Conservation (phyloP, 2,888 invertebrate species). For the Brachynemurus nebulosus region DNA sequence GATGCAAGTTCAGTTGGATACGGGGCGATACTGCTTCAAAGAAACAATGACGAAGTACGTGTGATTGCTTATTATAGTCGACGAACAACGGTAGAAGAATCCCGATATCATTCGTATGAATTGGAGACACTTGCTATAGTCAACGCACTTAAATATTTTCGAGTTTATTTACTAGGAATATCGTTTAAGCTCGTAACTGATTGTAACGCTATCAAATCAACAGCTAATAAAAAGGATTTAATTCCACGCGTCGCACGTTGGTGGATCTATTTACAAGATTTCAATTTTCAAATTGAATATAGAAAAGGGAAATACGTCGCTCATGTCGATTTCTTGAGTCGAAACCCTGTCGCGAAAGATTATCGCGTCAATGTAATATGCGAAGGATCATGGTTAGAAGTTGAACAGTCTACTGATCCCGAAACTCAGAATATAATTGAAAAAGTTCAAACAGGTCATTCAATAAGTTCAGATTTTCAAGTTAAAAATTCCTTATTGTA, state of each 20-base stretch:
- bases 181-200: no score
- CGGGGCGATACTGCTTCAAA: conserved; percentile 11
- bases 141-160: conserved; percentile 1
- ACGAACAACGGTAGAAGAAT: conserved; percentile 8
- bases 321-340: conserved; percentile 12
- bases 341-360: conserved; percentile 8
- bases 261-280: conserved; percentile 19
- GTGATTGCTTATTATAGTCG: conserved; percentile 5
- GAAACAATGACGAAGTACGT: conserved; percentile 3
- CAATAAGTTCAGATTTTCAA: no score
- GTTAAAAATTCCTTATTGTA: no score
- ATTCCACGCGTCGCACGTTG: conserved; percentile 20
- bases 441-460: conserved; percentile 6
- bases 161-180: neutral
- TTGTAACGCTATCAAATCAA: no score
- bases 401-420: conserved; percentile 10
- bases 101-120: conserved; percentile 11
- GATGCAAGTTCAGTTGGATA: conserved; percentile 14
- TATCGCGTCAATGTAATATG: neutral
- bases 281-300: neutral
- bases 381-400: conserved; percentile 10
- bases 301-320: conserved; percentile 7
- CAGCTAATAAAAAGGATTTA: conserved; percentile 19
- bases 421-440: conserved; percentile 8
- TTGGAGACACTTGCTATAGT: conserved; percentile 4